Evolutionary conservation across 92 coral and sea anemone species (phyloP).

Genomic region (Heliopora coerulea): DNA sequence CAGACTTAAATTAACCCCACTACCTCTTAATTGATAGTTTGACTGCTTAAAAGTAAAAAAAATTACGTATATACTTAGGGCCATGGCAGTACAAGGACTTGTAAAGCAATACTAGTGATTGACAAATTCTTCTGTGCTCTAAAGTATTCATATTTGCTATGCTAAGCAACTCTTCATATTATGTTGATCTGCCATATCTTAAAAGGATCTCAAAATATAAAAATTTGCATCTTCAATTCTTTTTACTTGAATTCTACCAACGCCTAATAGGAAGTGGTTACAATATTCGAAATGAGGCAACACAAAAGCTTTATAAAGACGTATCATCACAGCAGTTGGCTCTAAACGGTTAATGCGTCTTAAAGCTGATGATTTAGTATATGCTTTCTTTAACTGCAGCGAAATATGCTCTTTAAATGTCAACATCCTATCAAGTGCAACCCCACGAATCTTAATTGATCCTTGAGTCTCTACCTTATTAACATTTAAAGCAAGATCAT

Average conservation of each 20-base stretch:
- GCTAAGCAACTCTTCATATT: too few species aligned
- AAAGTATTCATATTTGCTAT: too few species aligned
- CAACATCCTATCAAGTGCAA: slow-evolving; percentile 35
- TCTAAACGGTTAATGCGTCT: slow-evolving; percentile 32
- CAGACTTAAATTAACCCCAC: too few species aligned
- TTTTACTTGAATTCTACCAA: slow-evolving; percentile 24
- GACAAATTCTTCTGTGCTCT: too few species aligned
- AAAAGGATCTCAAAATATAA: slow-evolving; percentile 40
- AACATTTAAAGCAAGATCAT: slow-evolving; percentile 4
- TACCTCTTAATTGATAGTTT: too few species aligned
- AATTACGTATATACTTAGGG: too few species aligned
- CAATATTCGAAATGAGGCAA: slow-evolving; percentile 49
- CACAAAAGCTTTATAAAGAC: slow-evolving; percentile 48
- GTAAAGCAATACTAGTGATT: too few species aligned
- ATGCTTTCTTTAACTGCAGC: slow-evolving; percentile 45
- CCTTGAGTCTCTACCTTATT: slow-evolving; percentile 28
- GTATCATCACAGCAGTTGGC: slow-evolving; percentile 25
- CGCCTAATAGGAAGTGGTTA: slow-evolving; percentile 44
- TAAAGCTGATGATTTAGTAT: slow-evolving; percentile 49
- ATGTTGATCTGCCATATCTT: too few species aligned
- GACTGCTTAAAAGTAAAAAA: too few species aligned
- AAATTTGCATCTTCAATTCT: slow-evolving; percentile 45
- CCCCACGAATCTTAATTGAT: slow-evolving; percentile 49
- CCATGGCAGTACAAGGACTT: too few species aligned
- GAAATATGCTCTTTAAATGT: slow-evolving; percentile 45